phyloP scores from a whole-genome alignment of 2,888 invertebrate genomes.

The Resseliella maxima region DNA sequence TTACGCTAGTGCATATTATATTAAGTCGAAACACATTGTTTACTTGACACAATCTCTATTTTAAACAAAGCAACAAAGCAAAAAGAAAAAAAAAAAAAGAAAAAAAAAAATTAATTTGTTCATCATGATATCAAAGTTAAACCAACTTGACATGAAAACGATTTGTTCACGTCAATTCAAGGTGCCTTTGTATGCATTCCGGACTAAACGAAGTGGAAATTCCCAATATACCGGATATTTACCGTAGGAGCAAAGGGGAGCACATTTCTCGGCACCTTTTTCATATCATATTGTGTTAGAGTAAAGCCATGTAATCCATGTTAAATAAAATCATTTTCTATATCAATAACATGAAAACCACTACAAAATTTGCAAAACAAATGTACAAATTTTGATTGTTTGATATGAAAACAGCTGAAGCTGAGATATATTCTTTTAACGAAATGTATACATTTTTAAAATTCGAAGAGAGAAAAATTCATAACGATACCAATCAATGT shows the following conservation, averaged over 20 bases:
- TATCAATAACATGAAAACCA: no score
- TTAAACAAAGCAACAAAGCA: neutral
- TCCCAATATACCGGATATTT: slow-evolving; percentile 10
- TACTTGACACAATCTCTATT: neutral
- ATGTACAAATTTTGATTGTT: no score
- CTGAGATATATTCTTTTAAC: no score
- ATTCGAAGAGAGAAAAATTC: no score
- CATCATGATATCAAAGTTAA: slow-evolving; percentile 45
- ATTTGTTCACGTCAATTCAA: slow-evolving; percentile 53
- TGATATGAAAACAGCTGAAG: no score
- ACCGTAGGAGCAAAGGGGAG: neutral
- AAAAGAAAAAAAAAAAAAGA: no score
- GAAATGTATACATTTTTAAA: no score
- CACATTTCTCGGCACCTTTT: no score
- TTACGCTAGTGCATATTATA: neutral
- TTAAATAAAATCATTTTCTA: no score
- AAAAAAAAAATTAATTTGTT: slow-evolving; percentile 29
- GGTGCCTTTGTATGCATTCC: slow-evolving; percentile 21
- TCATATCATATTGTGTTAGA: neutral
- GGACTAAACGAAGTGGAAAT: slow-evolving; percentile 29
- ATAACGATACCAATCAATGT: no score
- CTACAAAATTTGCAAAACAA: neutral
- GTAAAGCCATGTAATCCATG: no score
- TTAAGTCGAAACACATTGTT: slow-evolving; percentile 14
- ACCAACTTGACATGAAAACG: slow-evolving; percentile 52